A percentile compares a stretch with the other conserved stretches of the same genome.
Conservation (phyloP, 2,888 invertebrate species). For the Apoda limacodes region DNA sequence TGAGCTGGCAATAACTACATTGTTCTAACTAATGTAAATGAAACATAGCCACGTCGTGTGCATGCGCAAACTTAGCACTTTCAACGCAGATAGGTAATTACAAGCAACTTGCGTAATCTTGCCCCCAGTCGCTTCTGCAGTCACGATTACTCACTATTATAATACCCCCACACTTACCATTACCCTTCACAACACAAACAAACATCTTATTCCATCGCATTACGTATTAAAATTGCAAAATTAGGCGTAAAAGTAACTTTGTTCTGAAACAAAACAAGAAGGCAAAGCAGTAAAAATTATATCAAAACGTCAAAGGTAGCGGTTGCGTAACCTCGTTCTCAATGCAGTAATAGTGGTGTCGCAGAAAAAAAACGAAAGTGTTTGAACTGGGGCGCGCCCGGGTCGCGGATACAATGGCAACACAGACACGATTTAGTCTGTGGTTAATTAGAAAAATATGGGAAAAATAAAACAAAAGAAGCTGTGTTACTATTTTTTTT, state of each 20-base stretch:
- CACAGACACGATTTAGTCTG: conserved; percentile 34
- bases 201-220: too few species aligned
- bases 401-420: conserved; percentile 58
- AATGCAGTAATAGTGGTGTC: conserved; percentile 62
- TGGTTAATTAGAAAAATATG: conserved; percentile 17
- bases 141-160: too few species aligned
- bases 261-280: conserved; percentile 10
- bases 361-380: conserved; percentile 65
- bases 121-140: conserved; percentile 54
- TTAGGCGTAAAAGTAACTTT: background rate
- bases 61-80: conserved; percentile 57
- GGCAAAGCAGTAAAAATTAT: conserved; percentile 57
- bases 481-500: too few species aligned
- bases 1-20: too few species aligned
- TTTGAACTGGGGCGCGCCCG: conserved; percentile 49
- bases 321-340: conserved; percentile 64
- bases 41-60: background rate
- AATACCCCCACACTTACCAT: too few species aligned
- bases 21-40: background rate
- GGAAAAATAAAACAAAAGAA: too few species aligned
- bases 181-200: too few species aligned
- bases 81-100: conserved; percentile 54
- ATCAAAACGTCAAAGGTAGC: conserved; percentile 60
- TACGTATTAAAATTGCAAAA: too few species aligned
- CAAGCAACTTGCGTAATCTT: conserved; percentile 51